These are phyloP conservation scores for Physeter macrocephalus DNA, from an alignment of 2,113 vertebrate genomes.

Conservation along the genomic window DNA sequence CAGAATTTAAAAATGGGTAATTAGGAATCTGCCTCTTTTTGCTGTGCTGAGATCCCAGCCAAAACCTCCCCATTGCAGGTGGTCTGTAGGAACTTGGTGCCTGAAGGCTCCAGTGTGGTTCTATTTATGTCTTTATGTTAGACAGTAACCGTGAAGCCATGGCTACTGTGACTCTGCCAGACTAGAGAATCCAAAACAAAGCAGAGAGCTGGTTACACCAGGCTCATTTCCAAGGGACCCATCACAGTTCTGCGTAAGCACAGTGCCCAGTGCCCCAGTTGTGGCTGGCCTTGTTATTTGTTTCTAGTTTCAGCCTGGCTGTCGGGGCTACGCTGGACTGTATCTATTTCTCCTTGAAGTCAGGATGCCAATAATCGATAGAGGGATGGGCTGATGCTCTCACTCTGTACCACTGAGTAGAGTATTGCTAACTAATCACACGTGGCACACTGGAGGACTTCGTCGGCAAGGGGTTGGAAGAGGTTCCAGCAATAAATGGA, in stretches of 20 bases:
- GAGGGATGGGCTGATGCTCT: neutral
- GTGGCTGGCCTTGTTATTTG: neutral
- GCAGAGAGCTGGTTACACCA: neutral
- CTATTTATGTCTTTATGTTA: neutral
- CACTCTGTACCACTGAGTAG: neutral
- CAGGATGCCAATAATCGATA: neutral
- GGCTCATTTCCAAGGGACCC: neutral
- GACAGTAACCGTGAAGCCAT: neutral
- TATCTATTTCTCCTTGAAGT: neutral
- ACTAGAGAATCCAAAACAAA: neutral
- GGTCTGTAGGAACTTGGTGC: neutral
- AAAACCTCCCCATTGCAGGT: neutral
- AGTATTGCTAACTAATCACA: neutral
- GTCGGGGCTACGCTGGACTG: neutral
- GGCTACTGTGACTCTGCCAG: neutral
- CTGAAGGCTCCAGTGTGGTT: neutral
- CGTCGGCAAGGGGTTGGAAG: neutral
- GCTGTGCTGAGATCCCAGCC: neutral
- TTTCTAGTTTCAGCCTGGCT: neutral
- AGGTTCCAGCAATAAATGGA: too few relatives aligned
- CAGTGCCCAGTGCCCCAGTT: neutral
- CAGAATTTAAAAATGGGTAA: constrained; percentile 39
- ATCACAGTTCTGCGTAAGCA: neutral
- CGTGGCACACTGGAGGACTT: neutral
- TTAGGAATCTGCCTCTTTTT: constrained; percentile 16